These are phyloP conservation scores for Nymphicus hollandicus DNA, from an alignment of 2,113 vertebrate genomes.

Conservation along the genomic window DNA sequence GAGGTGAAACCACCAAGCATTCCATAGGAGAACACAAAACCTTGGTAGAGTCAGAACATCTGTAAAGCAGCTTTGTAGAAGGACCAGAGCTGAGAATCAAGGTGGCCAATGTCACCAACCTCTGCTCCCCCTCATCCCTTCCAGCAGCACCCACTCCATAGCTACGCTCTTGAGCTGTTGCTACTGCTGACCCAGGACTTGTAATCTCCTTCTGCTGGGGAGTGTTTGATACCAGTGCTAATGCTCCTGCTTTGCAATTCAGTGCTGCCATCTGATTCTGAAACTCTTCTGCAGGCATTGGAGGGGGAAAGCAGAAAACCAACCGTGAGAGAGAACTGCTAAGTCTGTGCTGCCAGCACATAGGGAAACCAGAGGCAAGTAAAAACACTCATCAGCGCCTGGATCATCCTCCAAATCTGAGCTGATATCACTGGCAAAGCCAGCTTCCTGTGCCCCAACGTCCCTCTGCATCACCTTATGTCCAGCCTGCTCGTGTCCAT, in stretches of 20 bases:
- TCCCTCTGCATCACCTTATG: rapidly evolving
- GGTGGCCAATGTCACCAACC: neutral
- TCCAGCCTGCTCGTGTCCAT: neutral
- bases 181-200: neutral
- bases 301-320: neutral
- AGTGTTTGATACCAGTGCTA: neutral
- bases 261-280: neutral
- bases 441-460: neutral
- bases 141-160: neutral
- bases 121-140: neutral
- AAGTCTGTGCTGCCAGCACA: neutral
- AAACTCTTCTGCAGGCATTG: neutral
- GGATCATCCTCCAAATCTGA: neutral
- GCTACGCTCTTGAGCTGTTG: neutral
- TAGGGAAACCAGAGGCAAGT: neutral
- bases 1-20: neutral
- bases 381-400: neutral
- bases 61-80: neutral
- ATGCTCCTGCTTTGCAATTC: neutral
- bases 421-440: neutral
- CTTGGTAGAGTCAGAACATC: neutral
- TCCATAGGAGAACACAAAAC: neutral
- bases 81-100: neutral
- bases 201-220: slow-evolving; percentile 13
- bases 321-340: neutral